Percentiles rank a stretch among this genome's conserved stretches.
These are phyloP conservation scores for Crypturellus undulatus DNA, from an alignment of 2,113 vertebrate species.

Conservation along the genomic window DNA sequence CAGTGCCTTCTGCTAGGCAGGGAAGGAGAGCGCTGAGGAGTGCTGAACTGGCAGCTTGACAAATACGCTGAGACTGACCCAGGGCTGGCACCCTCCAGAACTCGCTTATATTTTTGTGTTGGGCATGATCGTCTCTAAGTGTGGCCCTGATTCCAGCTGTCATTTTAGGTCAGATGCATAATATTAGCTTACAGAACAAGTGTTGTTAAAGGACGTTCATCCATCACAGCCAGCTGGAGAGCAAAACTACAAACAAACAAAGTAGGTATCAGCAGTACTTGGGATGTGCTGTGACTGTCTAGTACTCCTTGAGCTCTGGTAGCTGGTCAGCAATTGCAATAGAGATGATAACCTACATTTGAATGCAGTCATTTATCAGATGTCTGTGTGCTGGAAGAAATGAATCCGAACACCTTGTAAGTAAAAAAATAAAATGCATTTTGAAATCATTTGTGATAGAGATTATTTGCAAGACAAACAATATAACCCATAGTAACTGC, in stretches of 20 bases:
- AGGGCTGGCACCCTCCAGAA: conserved; percentile 71
- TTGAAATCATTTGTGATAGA: background rate
- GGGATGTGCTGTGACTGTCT: background rate
- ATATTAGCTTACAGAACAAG: conserved; percentile 65
- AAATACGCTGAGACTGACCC: conserved; percentile 73
- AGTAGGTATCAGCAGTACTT: background rate
- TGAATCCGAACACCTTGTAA: background rate
- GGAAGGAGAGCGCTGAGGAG: conserved; percentile 41
- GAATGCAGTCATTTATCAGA: background rate
- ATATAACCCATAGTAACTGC: background rate
- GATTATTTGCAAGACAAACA: background rate
- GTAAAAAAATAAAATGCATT: background rate
- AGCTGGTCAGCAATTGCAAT: background rate
- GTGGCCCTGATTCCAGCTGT: conserved; percentile 70
- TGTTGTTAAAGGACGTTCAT: conserved; percentile 56
- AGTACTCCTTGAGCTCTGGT: background rate
- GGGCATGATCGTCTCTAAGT: conserved; percentile 56
- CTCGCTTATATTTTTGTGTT: conserved; percentile 61
- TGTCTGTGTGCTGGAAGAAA: background rate
- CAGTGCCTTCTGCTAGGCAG: conserved; percentile 52
- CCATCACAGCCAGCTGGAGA: conserved; percentile 48
- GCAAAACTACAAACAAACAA: conserved; percentile 25
- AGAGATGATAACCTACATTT: background rate
- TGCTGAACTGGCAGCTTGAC: conserved; percentile 73
- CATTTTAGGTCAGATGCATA: conserved; percentile 68